These are phyloP conservation scores for Anthopleura sola DNA, from an alignment of 64 coral and sea anemone species.

Conservation along the genomic window DNA sequence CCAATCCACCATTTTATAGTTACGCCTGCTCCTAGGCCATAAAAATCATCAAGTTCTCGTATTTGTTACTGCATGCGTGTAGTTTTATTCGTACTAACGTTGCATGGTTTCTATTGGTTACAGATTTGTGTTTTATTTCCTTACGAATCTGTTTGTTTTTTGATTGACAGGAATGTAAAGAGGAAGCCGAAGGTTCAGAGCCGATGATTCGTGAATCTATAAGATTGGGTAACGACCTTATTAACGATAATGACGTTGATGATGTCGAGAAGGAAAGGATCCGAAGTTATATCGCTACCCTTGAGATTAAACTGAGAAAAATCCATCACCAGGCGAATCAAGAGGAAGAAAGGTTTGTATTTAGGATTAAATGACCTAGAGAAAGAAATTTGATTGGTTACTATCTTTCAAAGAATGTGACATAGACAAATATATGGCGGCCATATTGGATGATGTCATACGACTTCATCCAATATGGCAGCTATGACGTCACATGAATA, in stretches of 20 bases:
- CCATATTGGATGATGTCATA: background rate
- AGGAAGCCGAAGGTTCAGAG: background rate
- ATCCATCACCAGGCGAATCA: background rate
- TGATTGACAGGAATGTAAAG: background rate
- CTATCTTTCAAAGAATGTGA: too few relatives aligned
- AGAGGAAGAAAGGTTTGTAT: background rate
- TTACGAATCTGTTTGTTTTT: too few relatives aligned
- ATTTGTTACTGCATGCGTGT: background rate
- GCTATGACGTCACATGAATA: too few relatives aligned
- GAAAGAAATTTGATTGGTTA: too few relatives aligned
- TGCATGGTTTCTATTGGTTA: background rate
- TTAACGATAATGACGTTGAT: constrained; percentile 8
- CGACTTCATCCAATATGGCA: too few relatives aligned
- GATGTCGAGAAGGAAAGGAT: constrained; percentile 4
- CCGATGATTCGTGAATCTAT: constrained; percentile 14
- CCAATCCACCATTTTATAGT: background rate
- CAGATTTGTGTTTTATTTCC: background rate
- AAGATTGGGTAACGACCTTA: background rate
- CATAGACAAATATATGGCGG: too few relatives aligned
- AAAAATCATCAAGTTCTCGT: too few relatives aligned
- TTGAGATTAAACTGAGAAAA: background rate
- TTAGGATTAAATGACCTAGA: too few relatives aligned
- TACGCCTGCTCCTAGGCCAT: background rate
- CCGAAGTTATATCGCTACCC: background rate
- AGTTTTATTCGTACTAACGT: background rate